Evolutionary conservation across 1,140 invertebrate genomes (phyloP).

Genomic region (Batillaria attramentaria): DNA sequence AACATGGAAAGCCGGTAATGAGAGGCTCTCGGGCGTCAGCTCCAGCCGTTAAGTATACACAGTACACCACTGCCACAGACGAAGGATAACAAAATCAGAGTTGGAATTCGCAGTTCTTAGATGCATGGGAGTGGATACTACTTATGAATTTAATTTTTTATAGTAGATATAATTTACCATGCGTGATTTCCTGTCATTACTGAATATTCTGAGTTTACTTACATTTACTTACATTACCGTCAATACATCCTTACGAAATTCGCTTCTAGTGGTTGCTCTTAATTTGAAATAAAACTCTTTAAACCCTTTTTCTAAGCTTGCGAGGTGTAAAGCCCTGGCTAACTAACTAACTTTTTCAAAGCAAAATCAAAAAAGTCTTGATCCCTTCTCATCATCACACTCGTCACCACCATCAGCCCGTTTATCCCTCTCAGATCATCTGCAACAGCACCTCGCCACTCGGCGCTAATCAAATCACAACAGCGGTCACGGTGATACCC

Average conservation of each 20-base stretch:
- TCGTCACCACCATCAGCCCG: background rate
- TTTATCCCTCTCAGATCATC: background rate
- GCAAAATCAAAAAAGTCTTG: background rate
- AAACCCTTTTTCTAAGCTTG: too few relatives aligned
- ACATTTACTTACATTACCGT: background rate
- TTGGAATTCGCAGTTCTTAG: too few relatives aligned
- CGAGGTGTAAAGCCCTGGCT: background rate
- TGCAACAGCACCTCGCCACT: background rate
- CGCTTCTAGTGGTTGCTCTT: too few relatives aligned
- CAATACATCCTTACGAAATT: background rate
- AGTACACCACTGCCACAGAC: too few relatives aligned
- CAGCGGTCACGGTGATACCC: slow-evolving; percentile 1
- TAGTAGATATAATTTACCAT: background rate
- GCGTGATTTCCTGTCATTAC: background rate
- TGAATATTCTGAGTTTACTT: background rate
- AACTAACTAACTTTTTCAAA: background rate
- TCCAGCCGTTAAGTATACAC: too few relatives aligned
- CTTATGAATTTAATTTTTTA: too few relatives aligned
- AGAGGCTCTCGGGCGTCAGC: too few relatives aligned
- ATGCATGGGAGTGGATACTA: too few relatives aligned
- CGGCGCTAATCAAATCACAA: slow-evolving; percentile 27
- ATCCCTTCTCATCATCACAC: slow-evolving; percentile 1
- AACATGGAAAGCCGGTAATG: too few relatives aligned
- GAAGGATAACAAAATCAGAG: too few relatives aligned
- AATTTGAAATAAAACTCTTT: too few relatives aligned